phyloP scores from a whole-genome alignment of 2,797 vertebrate species.

The Falco peregrinus region DNA sequence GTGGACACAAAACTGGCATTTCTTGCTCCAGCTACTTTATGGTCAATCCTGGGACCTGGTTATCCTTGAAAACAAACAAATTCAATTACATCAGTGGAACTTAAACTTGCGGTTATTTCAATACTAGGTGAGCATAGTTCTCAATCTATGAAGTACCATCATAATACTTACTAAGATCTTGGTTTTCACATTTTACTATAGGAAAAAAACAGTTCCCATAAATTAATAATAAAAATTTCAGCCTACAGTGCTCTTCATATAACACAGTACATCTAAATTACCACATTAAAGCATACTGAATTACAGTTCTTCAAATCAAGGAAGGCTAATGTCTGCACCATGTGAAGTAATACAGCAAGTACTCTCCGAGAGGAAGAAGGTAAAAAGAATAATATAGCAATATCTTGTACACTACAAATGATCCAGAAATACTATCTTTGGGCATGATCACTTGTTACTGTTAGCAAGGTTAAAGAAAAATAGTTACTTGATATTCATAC shows the following conservation, averaged over 20 bases:
- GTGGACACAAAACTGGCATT: background rate
- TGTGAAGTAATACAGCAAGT: background rate
- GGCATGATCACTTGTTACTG: background rate
- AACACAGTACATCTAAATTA: background rate
- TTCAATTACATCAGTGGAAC: background rate
- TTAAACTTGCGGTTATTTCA: background rate
- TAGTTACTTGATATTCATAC: background rate
- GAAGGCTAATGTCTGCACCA: background rate
- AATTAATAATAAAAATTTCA: background rate
- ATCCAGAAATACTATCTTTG: background rate
- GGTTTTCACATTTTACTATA: background rate
- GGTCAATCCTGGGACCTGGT: background rate
- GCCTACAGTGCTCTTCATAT: background rate
- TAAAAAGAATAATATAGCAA: background rate
- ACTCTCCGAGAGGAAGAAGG: background rate
- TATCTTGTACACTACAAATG: background rate
- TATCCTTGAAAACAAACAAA: background rate
- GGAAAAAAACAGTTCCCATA: background rate
- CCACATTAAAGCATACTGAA: background rate
- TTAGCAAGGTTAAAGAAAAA: background rate
- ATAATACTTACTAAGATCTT: background rate
- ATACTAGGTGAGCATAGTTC: background rate
- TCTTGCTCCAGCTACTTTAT: background rate
- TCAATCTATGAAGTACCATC: background rate
- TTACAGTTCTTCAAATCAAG: background rate